Base-by-base conservation (phyloP, 2,888 invertebrate genomes). In the Bellardia bayeri region DNA sequence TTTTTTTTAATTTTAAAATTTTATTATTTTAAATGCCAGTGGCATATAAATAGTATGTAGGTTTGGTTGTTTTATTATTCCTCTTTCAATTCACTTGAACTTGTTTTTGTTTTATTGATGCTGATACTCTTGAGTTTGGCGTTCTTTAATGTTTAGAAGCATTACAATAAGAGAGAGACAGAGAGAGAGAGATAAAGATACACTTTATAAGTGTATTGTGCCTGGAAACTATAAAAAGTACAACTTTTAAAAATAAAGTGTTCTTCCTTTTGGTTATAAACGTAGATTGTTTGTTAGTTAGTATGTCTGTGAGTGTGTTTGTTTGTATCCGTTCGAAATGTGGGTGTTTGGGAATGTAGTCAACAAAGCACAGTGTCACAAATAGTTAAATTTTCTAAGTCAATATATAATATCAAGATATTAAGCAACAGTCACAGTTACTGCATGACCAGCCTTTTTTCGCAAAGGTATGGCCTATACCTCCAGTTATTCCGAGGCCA, bases 11-110 rank as follows among this genome's bases (percentile, higher is more conserved):
- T 16, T 13, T 51, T 49, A 16, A 69, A 69, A 42, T 33, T 69
- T 82, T 83, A 74, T 86, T 74, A 68, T 66, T 56, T 74, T 42
- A 49, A 42, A 61, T 80, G 80, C 86, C 58, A 58, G 42, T 72
- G 54, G 84, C 84, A 87, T 42, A 45, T 49, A 66, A 23, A 2
- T 23, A 7, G 6, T 16, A 45, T 45, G 45, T 45, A 23, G 23
- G 23, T 23, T 23, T 33, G 2, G 23, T 45, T 8, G 49, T 71
- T 40, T 69, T 40, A 16, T 42, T 49, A 63, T 71, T 42, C 14
- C 42, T 54, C 33, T 16, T 13, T 13, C 33, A 33, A 33, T 79
- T 45, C 49, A 45, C 71, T 84, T 54, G 8, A 84, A 66, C 42
- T 56, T 49, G 23, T 63, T 84, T 64, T 56, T 42, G 33, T 69